Base-by-base conservation (phyloP, 2,113 vertebrate species). In the Spea bombifrons region DNA sequence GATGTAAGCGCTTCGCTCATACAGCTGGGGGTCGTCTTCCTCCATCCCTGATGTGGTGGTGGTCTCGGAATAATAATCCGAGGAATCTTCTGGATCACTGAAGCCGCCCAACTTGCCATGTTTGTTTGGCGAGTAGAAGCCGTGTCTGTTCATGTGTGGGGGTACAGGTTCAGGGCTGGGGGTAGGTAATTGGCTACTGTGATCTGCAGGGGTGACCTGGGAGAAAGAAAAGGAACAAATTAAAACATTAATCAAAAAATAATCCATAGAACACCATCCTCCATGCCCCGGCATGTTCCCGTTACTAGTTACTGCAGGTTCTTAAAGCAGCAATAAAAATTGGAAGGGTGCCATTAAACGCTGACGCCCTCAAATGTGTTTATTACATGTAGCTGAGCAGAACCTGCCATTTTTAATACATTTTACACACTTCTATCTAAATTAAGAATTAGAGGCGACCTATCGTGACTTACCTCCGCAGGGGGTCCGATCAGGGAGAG, bases 401-500 rank as follows among this genome's bases (percentile, higher is more conserved):
- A 30, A 30, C 30, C 30, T 30, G 30, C 30, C 1, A 2, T 30
- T 30, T 30, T 30, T 30, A 30, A 30, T 30, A 30, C 30, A 30
- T 30, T 30, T 30, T 30, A 30, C 30, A 30, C 30, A 30, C 30
- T 30, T 30, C 30, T 30, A 30, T 30, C 30, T 30, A 30, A 30
- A 30, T 30, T 30, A 30, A 30, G 30, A 30, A 30, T 30, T 2
- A 30, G 30, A 30, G 30, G 30, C 30, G 30, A 30, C 30, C 30
- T 72, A 16, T 49, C 5, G 5, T 70, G 71, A 30, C 8, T 71
- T 84, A 96, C 94, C 91, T 99, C 96, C 1, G 96, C 89, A 0
- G 97, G 96, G 43, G 97, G 97, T 5, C 97, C 97, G 0, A 96
- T 92, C 85, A 99, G 77, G 0, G 97, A 99, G 49, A 99, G 92